Percentiles rank a stretch among this genome's conserved stretches.
phyloP scores from a whole-genome alignment of 2,888 invertebrate genomes.

The Sylvicola fuscatus region DNA sequence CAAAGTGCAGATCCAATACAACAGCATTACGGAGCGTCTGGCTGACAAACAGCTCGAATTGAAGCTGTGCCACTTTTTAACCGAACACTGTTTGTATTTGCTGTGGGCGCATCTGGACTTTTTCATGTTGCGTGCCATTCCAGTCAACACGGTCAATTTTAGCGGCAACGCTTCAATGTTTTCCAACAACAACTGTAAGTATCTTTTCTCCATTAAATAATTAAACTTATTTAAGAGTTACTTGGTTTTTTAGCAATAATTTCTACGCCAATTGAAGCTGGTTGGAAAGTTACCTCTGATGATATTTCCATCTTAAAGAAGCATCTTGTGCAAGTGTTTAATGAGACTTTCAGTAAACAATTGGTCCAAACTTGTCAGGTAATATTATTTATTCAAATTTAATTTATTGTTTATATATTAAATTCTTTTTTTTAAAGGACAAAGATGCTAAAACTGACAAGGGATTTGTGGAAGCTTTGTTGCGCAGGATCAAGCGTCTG shows the following conservation, averaged over 20 bases:
- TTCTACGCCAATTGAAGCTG: conserved; percentile 26
- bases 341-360: conserved; percentile 57
- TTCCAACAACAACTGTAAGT: conserved; percentile 2
- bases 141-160: conserved; percentile 18
- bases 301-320: conserved; percentile 47
- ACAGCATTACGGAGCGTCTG: conserved; percentile 29
- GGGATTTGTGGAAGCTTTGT: conserved; percentile 48
- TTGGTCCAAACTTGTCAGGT: conserved; percentile 46
- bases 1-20: conserved; percentile 19
- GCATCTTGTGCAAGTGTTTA: conserved; percentile 49
- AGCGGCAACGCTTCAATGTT: conserved; percentile 3
- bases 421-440: conserved; percentile 23
- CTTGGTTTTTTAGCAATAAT: conserved; percentile 17
- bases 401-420: not conserved
- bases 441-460: conserved; percentile 37
- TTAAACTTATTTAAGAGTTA: not conserved
- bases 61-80: conserved; percentile 39
- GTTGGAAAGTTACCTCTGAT: conserved; percentile 35
- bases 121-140: conserved; percentile 40
- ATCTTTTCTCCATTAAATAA: conserved; percentile 1
- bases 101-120: conserved; percentile 59
- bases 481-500: conserved; percentile 59
- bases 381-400: conserved; percentile 5
- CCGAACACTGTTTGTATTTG: conserved; percentile 50
- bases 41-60: conserved; percentile 36